phyloP scores from a whole-genome alignment of 2,888 invertebrate genomes.

The Clivina fossor region DNA sequence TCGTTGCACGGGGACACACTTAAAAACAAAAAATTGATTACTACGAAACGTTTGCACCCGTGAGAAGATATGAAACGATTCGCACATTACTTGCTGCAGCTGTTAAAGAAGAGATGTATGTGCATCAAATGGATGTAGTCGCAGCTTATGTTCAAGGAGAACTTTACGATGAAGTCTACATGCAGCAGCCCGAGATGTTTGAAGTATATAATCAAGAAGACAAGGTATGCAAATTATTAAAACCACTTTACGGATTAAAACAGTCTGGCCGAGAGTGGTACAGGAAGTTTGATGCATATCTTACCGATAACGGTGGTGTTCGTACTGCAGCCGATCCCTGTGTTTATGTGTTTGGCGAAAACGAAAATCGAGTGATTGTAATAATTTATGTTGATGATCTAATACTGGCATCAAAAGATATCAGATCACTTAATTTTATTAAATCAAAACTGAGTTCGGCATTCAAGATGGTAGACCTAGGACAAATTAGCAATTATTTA shows the following conservation, averaged over 20 bases:
- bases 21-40: constrained; percentile 38
- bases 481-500: constrained; percentile 30
- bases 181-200: constrained; percentile 38
- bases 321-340: constrained; percentile 36
- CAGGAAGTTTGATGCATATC: constrained; percentile 20
- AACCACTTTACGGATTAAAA: constrained; percentile 38
- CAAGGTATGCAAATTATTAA: constrained; percentile 37
- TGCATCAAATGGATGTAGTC: constrained; percentile 41
- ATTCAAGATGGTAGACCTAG: constrained; percentile 37
- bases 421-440: constrained; percentile 18
- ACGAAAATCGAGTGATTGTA: constrained; percentile 19
- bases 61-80: constrained; percentile 38
- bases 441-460: constrained; percentile 34
- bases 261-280: constrained; percentile 37
- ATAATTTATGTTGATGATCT: constrained; percentile 38
- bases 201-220: constrained; percentile 23
- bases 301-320: constrained; percentile 5
- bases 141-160: constrained; percentile 39
- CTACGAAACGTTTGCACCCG: constrained; percentile 39
- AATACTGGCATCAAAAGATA: constrained; percentile 34
- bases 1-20: constrained; percentile 39
- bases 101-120: constrained; percentile 38
- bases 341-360: constrained; percentile 31
- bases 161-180: constrained; percentile 35
- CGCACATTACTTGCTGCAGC: constrained; percentile 36